A percentile compares a stretch with the other conserved stretches of the same genome.
phyloP scores from a whole-genome alignment of 2,113 vertebrate species.

The Amazona vittata region DNA sequence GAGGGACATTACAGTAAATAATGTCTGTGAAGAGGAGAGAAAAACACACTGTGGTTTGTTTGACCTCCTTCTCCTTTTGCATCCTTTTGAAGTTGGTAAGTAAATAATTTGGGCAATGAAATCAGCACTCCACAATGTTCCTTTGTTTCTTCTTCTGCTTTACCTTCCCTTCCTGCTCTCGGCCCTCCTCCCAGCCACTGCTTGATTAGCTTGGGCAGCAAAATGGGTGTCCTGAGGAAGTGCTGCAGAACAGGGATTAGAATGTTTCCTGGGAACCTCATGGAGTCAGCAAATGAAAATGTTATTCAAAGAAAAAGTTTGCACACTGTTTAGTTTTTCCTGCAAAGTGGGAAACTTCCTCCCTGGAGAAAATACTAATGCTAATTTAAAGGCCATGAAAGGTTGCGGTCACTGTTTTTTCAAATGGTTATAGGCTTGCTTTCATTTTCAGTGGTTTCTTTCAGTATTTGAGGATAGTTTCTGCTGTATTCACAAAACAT shows the following conservation, averaged over 20 bases:
- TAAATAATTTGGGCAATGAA: conserved; percentile 49
- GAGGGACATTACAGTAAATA: conserved; percentile 22
- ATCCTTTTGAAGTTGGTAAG: conserved; percentile 46
- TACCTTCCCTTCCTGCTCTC: not conserved
- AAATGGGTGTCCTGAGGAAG: not conserved
- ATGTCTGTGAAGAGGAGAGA: not conserved
- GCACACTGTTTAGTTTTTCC: not conserved
- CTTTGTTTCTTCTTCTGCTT: conserved; percentile 42
- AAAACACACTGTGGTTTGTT: conserved; percentile 1
- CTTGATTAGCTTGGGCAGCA: not conserved
- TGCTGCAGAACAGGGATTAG: not conserved
- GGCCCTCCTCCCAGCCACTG: not conserved
- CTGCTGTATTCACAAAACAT: not conserved
- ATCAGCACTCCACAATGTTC: not conserved
- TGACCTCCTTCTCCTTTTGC: conserved; percentile 32
- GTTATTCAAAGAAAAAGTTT: not conserved
- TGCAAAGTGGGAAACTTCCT: not conserved
- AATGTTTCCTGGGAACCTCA: not conserved
- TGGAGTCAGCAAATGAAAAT: not conserved
- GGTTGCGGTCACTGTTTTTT: not conserved
- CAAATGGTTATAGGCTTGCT: not conserved
- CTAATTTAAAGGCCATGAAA: not conserved
- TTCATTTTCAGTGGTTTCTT: not conserved
- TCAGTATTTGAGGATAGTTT: not conserved
- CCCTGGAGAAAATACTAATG: not conserved